A percentile compares a stretch with the other conserved stretches of the same genome.
Conservation (phyloP, 2,113 vertebrate species). For the Lepidiolamprologus cunningtoni region DNA sequence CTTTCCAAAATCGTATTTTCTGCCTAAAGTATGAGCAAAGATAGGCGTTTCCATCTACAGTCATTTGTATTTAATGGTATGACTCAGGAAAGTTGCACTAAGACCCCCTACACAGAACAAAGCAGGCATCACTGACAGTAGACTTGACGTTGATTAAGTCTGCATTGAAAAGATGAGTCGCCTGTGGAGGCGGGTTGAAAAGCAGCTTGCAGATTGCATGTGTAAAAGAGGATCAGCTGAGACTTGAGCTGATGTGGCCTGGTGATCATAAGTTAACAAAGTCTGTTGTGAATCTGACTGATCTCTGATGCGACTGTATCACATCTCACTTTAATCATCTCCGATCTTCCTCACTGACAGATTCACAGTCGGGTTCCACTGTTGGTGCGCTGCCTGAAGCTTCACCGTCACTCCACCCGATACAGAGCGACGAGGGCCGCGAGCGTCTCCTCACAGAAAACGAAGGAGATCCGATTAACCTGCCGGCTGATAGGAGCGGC, state of each 20-base stretch:
- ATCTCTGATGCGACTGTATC: neutral
- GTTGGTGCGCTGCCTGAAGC: neutral
- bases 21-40: neutral
- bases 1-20: neutral
- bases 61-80: neutral
- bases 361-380: slow-evolving; percentile 45
- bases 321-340: neutral
- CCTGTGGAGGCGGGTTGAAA: neutral
- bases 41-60: neutral
- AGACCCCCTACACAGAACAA: neutral
- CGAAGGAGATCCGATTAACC: neutral
- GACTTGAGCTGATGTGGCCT: neutral
- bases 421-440: slow-evolving; percentile 71
- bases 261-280: neutral
- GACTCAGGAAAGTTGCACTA: neutral
- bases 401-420: slow-evolving; percentile 40
- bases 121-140: neutral
- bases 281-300: neutral
- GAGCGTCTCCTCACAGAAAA: slow-evolving; percentile 33
- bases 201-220: neutral
- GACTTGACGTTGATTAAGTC: neutral
- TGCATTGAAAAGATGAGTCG: neutral
- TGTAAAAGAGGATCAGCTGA: accelerated
- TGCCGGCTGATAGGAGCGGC: slow-evolving; percentile 20
- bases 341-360: slow-evolving; percentile 28